phyloP scores from a whole-genome alignment of 2,113 vertebrate genomes.

The Lophius piscatorius region DNA sequence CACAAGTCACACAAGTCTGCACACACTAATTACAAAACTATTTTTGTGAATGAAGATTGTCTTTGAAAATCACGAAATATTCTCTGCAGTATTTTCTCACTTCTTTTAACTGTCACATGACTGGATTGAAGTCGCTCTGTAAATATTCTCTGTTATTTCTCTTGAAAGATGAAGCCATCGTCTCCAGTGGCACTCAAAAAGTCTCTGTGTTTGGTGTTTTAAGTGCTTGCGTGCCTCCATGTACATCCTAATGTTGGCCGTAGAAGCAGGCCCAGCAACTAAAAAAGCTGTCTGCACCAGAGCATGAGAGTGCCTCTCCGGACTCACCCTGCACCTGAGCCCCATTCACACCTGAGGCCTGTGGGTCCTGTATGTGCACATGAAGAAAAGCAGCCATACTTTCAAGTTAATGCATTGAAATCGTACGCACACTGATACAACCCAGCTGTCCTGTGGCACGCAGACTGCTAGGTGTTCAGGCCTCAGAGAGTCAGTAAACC shows the following conservation, averaged over 20 bases:
- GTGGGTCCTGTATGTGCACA: conserved; percentile 21
- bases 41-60: too few species aligned
- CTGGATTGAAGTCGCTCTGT: too few species aligned
- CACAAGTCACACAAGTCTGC: too few species aligned
- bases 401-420: conserved; percentile 6
- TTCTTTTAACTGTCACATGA: too few species aligned
- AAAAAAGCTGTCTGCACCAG: conserved; percentile 63
- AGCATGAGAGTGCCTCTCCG: conserved; percentile 59
- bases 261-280: conserved; percentile 54
- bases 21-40: too few species aligned
- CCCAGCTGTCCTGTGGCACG: conserved; percentile 37
- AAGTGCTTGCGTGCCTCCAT: conserved; percentile 4
- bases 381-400: conserved; percentile 1
- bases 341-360: conserved; percentile 78
- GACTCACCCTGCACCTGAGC: conserved; percentile 72
- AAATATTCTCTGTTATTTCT: conserved; percentile 39
- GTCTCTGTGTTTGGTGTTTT: conserved; percentile 17
- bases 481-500: conserved; percentile 20
- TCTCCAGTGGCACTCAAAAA: conserved; percentile 43
- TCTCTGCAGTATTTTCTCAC: too few species aligned
- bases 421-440: conserved; percentile 13
- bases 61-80: too few species aligned
- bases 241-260: conserved; percentile 44
- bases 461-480: conserved; percentile 9
- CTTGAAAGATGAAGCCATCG: conserved; percentile 39